Conservation (phyloP, 2,888 invertebrate genomes). For the Glomeris marginata region DNA sequence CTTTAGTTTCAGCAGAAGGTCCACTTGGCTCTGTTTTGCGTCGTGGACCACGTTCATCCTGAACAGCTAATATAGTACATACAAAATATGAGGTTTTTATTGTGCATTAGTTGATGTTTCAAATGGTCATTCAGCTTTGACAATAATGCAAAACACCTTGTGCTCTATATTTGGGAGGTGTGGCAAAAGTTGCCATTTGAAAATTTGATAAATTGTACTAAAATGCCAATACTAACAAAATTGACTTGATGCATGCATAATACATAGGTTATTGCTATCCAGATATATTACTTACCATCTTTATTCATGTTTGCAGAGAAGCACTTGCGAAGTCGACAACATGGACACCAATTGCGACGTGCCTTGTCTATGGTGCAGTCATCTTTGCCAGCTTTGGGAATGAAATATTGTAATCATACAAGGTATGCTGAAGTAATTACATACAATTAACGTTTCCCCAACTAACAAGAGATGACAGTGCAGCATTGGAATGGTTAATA, state of each 20-base stretch:
- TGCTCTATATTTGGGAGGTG: no score
- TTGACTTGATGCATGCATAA: no score
- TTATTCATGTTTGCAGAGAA: conserved; percentile 62
- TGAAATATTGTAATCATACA: background rate
- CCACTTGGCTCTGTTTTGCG: no score
- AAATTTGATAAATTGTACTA: no score
- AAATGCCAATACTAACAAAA: no score
- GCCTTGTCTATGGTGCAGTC: conserved; percentile 64
- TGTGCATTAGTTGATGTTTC: no score
- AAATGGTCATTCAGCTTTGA: no score
- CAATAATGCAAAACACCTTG: no score
- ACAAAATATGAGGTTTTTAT: no score
- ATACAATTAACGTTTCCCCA: background rate
- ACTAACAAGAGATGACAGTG: background rate
- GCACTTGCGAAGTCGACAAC: conserved; percentile 63
- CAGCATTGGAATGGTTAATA: background rate
- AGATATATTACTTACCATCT: conserved; percentile 43
- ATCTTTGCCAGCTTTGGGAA: conserved; percentile 46
- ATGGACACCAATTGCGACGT: conserved; percentile 73
- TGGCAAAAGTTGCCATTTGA: no score
- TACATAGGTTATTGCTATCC: no score
- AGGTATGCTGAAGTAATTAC: background rate
- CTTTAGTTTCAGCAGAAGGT: no score
- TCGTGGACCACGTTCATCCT: conserved; percentile 67
- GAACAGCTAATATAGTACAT: conserved; percentile 45